Conservation (phyloP, 2,113 vertebrate species). For the Oceanites oceanicus region DNA sequence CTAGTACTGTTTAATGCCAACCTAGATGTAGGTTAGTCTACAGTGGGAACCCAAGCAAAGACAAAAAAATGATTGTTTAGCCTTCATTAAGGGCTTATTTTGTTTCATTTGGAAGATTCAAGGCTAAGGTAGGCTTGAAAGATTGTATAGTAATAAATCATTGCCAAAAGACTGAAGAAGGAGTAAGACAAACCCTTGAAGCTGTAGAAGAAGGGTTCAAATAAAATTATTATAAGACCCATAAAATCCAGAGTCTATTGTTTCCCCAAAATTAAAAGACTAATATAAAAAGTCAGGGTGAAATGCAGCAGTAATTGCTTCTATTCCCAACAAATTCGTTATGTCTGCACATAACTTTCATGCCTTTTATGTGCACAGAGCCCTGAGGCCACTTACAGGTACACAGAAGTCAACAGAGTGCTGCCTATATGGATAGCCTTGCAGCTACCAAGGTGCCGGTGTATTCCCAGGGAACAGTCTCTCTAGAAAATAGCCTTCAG, state of each 20-base stretch:
- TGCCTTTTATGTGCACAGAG: not conserved
- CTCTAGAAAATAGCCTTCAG: not conserved
- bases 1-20: not conserved
- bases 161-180: not conserved
- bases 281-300: not conserved
- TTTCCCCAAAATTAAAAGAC: not conserved
- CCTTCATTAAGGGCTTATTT: not conserved
- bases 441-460: not conserved
- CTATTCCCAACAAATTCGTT: not conserved
- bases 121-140: not conserved
- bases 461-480: not conserved
- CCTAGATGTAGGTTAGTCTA: not conserved
- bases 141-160: not conserved
- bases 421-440: not conserved
- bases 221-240: not conserved
- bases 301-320: not conserved
- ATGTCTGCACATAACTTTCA: not conserved
- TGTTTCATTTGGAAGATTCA: not conserved
- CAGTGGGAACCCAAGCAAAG: not conserved
- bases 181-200: not conserved
- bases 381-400: too few relatives aligned
- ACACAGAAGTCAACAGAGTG: not conserved
- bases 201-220: not conserved
- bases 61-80: not conserved
- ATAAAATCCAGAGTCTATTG: not conserved